Evolutionary conservation across 2,888 invertebrate species (phyloP).

Genomic region (Arctia plantaginis): DNA sequence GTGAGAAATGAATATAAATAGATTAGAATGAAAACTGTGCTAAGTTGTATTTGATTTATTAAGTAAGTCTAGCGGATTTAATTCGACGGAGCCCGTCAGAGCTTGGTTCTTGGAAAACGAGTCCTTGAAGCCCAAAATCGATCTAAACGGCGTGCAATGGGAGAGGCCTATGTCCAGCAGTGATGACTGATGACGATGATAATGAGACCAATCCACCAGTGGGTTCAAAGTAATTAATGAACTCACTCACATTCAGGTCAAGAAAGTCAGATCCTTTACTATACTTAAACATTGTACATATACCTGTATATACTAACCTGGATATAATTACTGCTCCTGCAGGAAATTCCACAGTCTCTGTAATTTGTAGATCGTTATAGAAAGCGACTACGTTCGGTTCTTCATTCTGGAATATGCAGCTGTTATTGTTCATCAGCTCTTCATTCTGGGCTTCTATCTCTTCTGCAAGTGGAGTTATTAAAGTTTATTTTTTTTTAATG

Average conservation of each 20-base stretch:
- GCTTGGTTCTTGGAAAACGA: too few relatives aligned
- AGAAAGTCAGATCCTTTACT: not conserved
- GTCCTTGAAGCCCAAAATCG: too few relatives aligned
- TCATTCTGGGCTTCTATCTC: constrained; percentile 81
- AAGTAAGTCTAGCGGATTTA: too few relatives aligned
- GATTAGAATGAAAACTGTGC: too few relatives aligned
- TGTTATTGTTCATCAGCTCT: constrained; percentile 88
- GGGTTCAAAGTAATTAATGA: not conserved
- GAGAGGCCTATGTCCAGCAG: too few relatives aligned
- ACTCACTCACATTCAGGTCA: not conserved
- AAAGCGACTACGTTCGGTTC: constrained; percentile 93
- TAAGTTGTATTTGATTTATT: too few relatives aligned
- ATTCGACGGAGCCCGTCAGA: too few relatives aligned
- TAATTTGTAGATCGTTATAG: constrained; percentile 92
- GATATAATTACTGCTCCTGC: constrained; percentile 90
- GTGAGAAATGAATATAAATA: too few relatives aligned
- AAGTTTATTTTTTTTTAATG: not conserved
- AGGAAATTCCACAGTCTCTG: constrained; percentile 92
- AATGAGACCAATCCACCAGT: not conserved
- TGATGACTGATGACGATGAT: too few relatives aligned
- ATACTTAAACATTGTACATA: not conserved
- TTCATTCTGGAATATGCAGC: constrained; percentile 91
- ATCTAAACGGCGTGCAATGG: too few relatives aligned
- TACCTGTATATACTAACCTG: constrained; percentile 70
- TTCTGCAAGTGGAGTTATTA: constrained; percentile 60